phyloP scores from a whole-genome alignment of 2,113 vertebrate genomes.

The Spea bombifrons region DNA sequence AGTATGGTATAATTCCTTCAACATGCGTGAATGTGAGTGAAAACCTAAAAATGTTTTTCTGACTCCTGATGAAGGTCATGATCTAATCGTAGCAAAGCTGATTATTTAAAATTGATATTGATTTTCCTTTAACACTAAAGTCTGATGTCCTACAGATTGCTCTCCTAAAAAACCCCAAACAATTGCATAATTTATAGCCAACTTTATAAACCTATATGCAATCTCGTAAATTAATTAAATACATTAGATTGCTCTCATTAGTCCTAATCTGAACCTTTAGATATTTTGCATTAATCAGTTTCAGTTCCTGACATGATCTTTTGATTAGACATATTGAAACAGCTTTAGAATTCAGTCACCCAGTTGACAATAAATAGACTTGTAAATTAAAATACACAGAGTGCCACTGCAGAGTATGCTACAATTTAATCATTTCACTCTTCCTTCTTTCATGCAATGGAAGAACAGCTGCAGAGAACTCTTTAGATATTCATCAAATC shows the following conservation, averaged over 20 bases:
- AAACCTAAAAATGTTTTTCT: too few relatives aligned
- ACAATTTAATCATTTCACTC: slow-evolving; percentile 43
- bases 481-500: slow-evolving; percentile 44
- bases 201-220: not conserved
- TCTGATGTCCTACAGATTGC: not conserved
- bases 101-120: too few relatives aligned
- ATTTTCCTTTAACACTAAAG: not conserved
- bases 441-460: slow-evolving; percentile 28
- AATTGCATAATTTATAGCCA: not conserved
- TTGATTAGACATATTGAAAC: slow-evolving; percentile 19
- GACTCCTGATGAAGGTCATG: too few relatives aligned
- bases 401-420: slow-evolving; percentile 29
- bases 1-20: too few relatives aligned
- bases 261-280: not conserved
- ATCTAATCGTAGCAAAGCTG: too few relatives aligned
- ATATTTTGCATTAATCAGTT: slow-evolving; percentile 5
- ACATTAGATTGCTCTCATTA: slow-evolving; percentile 3
- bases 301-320: slow-evolving; percentile 22
- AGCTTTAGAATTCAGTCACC: slow-evolving; percentile 38
- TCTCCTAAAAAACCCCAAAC: not conserved
- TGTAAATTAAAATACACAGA: slow-evolving; percentile 42
- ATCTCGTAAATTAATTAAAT: slow-evolving; percentile 3
- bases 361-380: slow-evolving; percentile 42
- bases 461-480: slow-evolving; percentile 40
- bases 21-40: too few relatives aligned